Evolutionary conservation across 2,113 vertebrate genomes (phyloP), one percentile per base, ranked within the genome.

Genomic region (Diphyllodes magnificus): DNA sequence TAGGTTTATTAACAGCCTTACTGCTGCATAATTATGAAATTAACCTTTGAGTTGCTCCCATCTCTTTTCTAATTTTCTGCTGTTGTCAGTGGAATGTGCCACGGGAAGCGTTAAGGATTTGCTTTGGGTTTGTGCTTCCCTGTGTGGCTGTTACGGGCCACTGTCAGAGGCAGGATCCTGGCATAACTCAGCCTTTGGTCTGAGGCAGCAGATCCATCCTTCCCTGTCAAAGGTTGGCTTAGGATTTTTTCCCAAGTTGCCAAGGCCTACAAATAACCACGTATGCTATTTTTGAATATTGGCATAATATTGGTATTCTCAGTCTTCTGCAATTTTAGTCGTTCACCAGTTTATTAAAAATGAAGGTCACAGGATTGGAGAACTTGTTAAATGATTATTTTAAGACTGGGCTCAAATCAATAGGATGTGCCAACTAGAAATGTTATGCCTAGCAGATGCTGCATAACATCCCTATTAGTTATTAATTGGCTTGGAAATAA

Each of bases 401-500:
- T 66, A 83, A 68, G 63, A 37, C 59, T 35, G 64, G 59, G 25
- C 54, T 86, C 54, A 77, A 90, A 82, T 73, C 47, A 72, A 28
- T 59, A 10, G 16, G n/a, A 57, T 17, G 54, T 89, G 77, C 91
- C 47, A 87, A 0, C 75, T 87, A 63, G 35, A 87, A 91, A 93
- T 39, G 42, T 75, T 89, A 60, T 37, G 65, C 61, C 77, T 89
- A 89, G 61, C 91, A 94, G 91, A 92, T 89, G 53, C 81, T 53
- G 42, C 60, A 35, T 80, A 90, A 42, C 78, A 10, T 89, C 86
- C 30, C 59, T 56, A 54, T 82, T 92, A 82, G 61, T 79, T 95
- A 79, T 47, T 95, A 95, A 93, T 90, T 91, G 75, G 27, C 78
- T 91, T 64, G 28, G 42, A 90, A 89, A 54, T 47, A 85, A 92